phyloP scores from a whole-genome alignment of 2,113 vertebrate genomes.

The Nerophis ophidion region DNA sequence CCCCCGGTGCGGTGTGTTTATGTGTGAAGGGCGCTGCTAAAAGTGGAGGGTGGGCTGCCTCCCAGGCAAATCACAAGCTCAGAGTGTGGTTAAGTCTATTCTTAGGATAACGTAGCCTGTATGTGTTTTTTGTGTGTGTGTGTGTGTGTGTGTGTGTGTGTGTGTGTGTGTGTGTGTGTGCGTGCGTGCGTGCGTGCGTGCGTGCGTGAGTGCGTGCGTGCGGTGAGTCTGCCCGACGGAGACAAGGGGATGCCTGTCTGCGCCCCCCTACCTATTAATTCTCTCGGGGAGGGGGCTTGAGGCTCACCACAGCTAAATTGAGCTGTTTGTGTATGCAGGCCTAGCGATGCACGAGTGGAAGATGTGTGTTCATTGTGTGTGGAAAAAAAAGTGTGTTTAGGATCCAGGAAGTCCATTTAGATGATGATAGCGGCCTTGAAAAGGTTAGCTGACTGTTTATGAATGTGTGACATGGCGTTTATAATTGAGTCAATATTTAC shows the following conservation, averaged over 20 bases:
- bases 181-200: not conserved
- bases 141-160: not conserved
- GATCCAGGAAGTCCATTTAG: not conserved
- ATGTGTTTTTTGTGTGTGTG: not conserved
- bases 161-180: too few relatives aligned
- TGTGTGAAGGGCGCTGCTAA: not conserved
- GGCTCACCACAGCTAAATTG: slow-evolving; percentile 2
- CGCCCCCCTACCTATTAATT: slow-evolving; percentile 9
- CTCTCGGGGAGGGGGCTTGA: not conserved
- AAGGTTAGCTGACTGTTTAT: not conserved
- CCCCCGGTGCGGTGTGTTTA: not conserved
- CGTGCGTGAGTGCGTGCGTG: not conserved
- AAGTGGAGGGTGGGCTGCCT: slow-evolving; percentile 11
- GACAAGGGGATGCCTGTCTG: slow-evolving; percentile 7
- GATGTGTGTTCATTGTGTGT: slow-evolving; percentile 2
- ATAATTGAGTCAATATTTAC: not conserved
- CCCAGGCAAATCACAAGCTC: slow-evolving; percentile 5
- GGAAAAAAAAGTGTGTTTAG: not conserved
- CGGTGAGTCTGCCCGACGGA: not conserved
- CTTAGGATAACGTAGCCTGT: slow-evolving; percentile 9
- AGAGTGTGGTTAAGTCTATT: not conserved
- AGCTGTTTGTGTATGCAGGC: slow-evolving; percentile 3
- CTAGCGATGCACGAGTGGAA: not conserved
- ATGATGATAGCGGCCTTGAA: not conserved
- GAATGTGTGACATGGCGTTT: not conserved